Base-by-base conservation (phyloP, 1,140 invertebrate species). In the Drosophila kurseongensis region DNA sequence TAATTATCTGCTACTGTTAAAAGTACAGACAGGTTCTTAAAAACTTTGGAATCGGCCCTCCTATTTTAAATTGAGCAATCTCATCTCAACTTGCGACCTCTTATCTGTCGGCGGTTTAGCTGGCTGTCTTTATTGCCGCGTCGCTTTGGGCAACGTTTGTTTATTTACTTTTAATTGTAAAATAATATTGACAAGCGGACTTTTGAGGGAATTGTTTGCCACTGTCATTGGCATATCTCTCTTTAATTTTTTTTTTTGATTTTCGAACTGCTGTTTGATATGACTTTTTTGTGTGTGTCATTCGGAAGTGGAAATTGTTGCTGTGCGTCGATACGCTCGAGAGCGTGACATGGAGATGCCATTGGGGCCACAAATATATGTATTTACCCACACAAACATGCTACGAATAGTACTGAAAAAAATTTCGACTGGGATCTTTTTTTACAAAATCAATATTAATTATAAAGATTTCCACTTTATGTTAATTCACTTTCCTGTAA, bases 261-360 rank as follows among this genome's bases (percentile, higher is more conserved):
- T 65, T 65, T 13, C n/a, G 23, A 55, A 18, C 13, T 23, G 47
- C 36, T 35, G 58, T 66, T 71, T 69, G 44, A 73, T 68, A 68
- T 66, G 60, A 4, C 32, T 52, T 42, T 42, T 62, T 44, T 44
- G 38, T 55, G 52, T 75, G 69, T 66, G 56, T 59, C 62, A 83
- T 79, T 88, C 84, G 84, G 83, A 88, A 88, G 83, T 88, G 79
- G 76, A 61, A 83, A 88, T 77, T 83, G 68, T 85, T 85, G 69
- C 80, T 56, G 75, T 69, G 60, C 67, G n/a, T 71, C 76, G 83
- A 83, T 71, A 71, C 79, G 80, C 84, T 83, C 61, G 67, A 89
- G 58, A 79, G 83, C 80, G 42, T 68, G 61, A 71, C 77, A 80
- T 62, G 58, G 47, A 61, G 59, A 60, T 56, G 50, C 16, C 38